Percentiles rank a stretch among this genome's conserved stretches.
Conservation (phyloP, 2,888 invertebrate genomes). For the Andricus curvator region DNA sequence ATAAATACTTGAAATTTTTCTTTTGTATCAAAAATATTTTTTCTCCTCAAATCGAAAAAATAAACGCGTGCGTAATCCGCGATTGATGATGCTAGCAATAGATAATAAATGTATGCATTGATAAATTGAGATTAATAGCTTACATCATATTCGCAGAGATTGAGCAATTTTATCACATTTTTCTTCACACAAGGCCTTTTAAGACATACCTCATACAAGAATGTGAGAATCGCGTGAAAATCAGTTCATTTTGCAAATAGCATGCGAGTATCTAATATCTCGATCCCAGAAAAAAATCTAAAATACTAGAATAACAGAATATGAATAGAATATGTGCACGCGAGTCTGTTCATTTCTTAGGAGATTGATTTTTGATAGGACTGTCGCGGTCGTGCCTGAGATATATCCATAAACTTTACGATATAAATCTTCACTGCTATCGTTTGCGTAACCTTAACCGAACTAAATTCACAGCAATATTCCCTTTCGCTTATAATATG, state of each 20-base stretch:
- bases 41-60: no score
- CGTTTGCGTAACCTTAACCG: constrained; percentile 14
- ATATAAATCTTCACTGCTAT: constrained; percentile 28
- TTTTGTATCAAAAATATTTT: no score
- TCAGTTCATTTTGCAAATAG: constrained; percentile 7
- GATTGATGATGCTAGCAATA: neutral
- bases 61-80: neutral
- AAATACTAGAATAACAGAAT: constrained; percentile 10
- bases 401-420: constrained; percentile 19
- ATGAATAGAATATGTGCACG: constrained; percentile 14
- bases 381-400: constrained; percentile 11
- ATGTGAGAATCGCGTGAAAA: constrained; percentile 23
- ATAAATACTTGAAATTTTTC: no score
- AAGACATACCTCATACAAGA: neutral
- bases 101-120: neutral
- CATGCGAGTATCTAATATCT: constrained; percentile 6
- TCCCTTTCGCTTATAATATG: neutral
- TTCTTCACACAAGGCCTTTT: neutral
- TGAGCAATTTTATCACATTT: neutral
- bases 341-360: neutral
- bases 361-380: constrained; percentile 31
- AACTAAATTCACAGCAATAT: constrained; percentile 14
- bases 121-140: constrained; percentile 12
- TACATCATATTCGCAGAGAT: neutral
- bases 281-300: neutral